Conservation (phyloP, 1,140 invertebrate genomes). For the Drosophila bocqueti region DNA sequence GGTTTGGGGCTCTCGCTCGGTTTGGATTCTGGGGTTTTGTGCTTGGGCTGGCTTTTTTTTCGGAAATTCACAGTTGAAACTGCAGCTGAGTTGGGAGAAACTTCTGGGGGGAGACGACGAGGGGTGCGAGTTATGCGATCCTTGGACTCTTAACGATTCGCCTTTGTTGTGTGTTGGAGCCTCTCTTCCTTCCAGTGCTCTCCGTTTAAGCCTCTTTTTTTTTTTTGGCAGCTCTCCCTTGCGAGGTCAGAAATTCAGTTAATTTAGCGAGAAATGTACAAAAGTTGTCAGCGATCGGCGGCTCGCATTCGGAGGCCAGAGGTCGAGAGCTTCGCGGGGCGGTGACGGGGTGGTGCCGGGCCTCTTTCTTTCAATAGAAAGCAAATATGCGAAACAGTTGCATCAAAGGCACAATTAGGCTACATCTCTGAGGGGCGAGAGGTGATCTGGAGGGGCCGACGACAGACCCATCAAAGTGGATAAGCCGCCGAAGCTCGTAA, state of each 20-base stretch:
- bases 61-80: constrained; percentile 72
- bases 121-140: constrained; percentile 77
- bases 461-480: constrained; percentile 66
- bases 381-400: constrained; percentile 81
- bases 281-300: constrained; percentile 72
- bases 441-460: neutral
- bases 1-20: constrained; percentile 14
- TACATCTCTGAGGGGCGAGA: constrained; percentile 3
- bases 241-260: constrained; percentile 82
- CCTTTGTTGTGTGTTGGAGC: constrained; percentile 49
- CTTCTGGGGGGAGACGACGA: neutral
- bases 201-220: constrained; percentile 16
- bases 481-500: constrained; percentile 73
- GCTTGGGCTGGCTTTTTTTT: constrained; percentile 45
- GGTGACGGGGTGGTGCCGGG: neutral
- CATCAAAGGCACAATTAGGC: constrained; percentile 82
- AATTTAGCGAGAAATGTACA: constrained; percentile 82
- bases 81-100: constrained; percentile 10
- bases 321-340: constrained; percentile 41
- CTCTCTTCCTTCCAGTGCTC: constrained; percentile 14
- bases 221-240: constrained; percentile 62
- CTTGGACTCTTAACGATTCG: constrained; percentile 81
- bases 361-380: constrained; percentile 54
- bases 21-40: constrained; percentile 24
- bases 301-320: constrained; percentile 46